Evolutionary conservation across 2,113 vertebrate species (phyloP).

Genomic region (Garra rufa): DNA sequence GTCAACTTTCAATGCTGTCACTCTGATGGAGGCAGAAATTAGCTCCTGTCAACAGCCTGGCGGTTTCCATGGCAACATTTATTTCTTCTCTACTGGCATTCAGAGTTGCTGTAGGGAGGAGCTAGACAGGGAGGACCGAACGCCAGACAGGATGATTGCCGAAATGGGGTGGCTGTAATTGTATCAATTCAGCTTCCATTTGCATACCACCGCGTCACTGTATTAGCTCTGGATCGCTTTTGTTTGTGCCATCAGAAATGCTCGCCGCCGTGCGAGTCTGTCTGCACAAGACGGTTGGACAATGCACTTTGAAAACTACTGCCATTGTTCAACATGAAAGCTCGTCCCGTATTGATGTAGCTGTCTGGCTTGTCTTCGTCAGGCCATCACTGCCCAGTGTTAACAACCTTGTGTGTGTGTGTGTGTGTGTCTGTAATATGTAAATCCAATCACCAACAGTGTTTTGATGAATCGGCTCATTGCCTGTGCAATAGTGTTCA

Average conservation of each 20-base stretch:
- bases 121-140: slow-evolving; percentile 27
- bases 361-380: slow-evolving; percentile 4
- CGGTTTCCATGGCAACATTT: slow-evolving; percentile 55
- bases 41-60: slow-evolving; percentile 54
- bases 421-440: slow-evolving; percentile 15
- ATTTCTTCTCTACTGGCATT: slow-evolving; percentile 44
- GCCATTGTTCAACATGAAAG: slow-evolving; percentile 21
- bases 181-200: slow-evolving; percentile 23
- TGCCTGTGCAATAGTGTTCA: slow-evolving; percentile 31
- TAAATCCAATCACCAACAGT: slow-evolving; percentile 35
- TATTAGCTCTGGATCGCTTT: slow-evolving; percentile 26
- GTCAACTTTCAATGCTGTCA: slow-evolving; percentile 51
- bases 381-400: slow-evolving; percentile 43
- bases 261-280: background rate
- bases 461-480: slow-evolving; percentile 27
- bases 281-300: background rate
- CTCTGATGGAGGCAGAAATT: slow-evolving; percentile 50
- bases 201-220: background rate
- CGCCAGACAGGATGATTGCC: slow-evolving; percentile 12
- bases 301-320: background rate
- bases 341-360: slow-evolving; percentile 2
- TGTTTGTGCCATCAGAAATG: slow-evolving; percentile 17
- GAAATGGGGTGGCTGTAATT: slow-evolving; percentile 14
- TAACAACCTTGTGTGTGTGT: slow-evolving; percentile 6
- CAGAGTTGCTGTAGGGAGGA: slow-evolving; percentile 34